Conservation (phyloP, 1,140 invertebrate genomes). For the Meteorus sp. region DNA sequence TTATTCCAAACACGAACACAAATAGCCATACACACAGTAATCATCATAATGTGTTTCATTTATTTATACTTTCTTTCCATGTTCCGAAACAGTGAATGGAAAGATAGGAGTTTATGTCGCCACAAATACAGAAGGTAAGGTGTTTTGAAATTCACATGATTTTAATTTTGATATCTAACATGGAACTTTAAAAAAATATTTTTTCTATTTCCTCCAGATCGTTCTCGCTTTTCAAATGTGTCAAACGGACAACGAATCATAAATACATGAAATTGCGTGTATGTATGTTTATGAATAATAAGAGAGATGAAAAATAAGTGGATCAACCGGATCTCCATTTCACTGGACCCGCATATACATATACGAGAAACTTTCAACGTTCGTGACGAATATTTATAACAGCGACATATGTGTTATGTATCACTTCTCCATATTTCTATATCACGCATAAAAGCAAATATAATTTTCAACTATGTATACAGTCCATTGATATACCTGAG, state of each 20-base stretch:
- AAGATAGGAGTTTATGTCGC: too few relatives aligned
- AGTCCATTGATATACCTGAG: too few relatives aligned
- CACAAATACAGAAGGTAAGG: too few relatives aligned
- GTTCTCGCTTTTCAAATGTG: not conserved
- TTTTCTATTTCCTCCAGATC: not conserved
- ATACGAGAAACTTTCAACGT: constrained; percentile 20
- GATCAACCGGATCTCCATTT: constrained; percentile 37
- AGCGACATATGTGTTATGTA: too few relatives aligned
- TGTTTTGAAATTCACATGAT: too few relatives aligned
- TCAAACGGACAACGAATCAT: too few relatives aligned
- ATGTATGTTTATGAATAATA: not conserved
- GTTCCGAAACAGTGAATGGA: not conserved
- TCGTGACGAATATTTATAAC: too few relatives aligned
- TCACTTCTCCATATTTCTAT: constrained; percentile 35
- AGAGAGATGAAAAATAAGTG: constrained; percentile 36
- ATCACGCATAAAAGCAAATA: not conserved
- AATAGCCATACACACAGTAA: not conserved
- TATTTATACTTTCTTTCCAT: not conserved
- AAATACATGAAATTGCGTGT: not conserved
- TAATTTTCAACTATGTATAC: not conserved
- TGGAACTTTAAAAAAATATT: too few relatives aligned
- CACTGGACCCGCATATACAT: not conserved
- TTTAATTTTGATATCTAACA: too few relatives aligned
- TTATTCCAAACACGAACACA: constrained; percentile 9
- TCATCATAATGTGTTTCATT: not conserved